Evolutionary conservation across 1,140 invertebrate species (phyloP), one percentile per base, ranked within the genome.

Genomic region (Psilanteris sp.): DNA sequence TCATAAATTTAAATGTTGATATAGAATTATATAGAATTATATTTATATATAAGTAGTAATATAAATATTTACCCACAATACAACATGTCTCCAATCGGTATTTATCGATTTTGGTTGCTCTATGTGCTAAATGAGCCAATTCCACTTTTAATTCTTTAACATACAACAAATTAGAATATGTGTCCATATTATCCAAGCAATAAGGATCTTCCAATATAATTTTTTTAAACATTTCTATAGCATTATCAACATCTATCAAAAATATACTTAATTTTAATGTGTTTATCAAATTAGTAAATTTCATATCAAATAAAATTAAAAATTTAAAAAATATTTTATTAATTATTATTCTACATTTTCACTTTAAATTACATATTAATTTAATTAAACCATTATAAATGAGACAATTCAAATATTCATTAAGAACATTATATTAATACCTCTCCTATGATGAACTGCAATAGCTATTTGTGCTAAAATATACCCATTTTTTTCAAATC

Each of bases 41-140:
- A n/a, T n/a, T n/a, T n/a, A n/a, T n/a, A n/a, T n/a, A n/a, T n/a
- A n/a, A n/a, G n/a, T n/a, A n/a, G n/a, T n/a, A n/a, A n/a, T n/a
- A n/a, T n/a, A n/a, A 13, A 32, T 32, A 24, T 6, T 62, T 89
- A 96, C 97, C 98, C 84, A 99, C 96, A 80, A 99, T 96, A 90
- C 97, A 99, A 87, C 98, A 99, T 0, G 98, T 99, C 90, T 99
- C 97, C 7, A 97, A 94, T 81, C 96, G 91, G 84, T 98, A 99
- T 89, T 98, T 98, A 86, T 99, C 97, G 71, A 98, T 97, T 82
- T 95, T 93, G 20, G 95, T 95, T 22, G 96, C 95, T 79, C 94
- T 93, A 83, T 99, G 97, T 4, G 98, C 98, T 57, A 99, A 90
- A 87, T 96, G 91, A 4, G 97, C 96, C 62, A 99, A 89, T 86